Conservation (phyloP, 1,140 invertebrate genomes). For the Drosophila leontia region DNA sequence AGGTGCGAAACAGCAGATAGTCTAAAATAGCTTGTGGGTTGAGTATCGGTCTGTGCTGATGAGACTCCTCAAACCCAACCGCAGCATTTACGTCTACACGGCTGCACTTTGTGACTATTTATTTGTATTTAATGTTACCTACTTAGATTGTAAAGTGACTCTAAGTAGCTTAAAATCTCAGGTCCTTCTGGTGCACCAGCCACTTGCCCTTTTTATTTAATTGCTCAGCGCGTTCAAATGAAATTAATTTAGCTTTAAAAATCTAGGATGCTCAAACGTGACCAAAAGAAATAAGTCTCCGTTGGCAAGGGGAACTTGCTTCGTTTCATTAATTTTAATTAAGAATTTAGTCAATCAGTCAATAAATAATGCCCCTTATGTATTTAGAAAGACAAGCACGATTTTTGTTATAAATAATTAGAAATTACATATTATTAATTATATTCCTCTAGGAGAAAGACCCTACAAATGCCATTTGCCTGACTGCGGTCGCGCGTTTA, state of each 20-base stretch:
- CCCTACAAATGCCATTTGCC: conserved; percentile 98
- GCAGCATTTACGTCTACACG: conserved; percentile 35
- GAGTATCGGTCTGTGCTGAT: not conserved
- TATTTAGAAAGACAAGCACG: not conserved
- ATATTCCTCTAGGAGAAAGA: conserved; percentile 91
- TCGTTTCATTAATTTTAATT: conserved; percentile 48
- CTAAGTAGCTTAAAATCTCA: conserved; percentile 74
- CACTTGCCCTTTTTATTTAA: conserved; percentile 56
- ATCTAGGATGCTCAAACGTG: conserved; percentile 41
- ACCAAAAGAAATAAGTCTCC: conserved; percentile 10
- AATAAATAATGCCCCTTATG: conserved; percentile 52
- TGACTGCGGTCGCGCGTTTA: conserved; percentile 97
- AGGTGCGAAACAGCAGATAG: conserved; percentile 42
- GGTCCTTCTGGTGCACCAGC: conserved; percentile 43
- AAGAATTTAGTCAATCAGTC: conserved; percentile 66
- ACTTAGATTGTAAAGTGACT: conserved; percentile 55
- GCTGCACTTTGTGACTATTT: conserved; percentile 70
- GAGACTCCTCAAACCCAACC: conserved; percentile 9
- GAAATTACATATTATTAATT: conserved; percentile 73
- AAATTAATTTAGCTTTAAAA: conserved; percentile 71
- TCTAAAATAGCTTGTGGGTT: conserved; percentile 1
- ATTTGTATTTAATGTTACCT: conserved; percentile 66
- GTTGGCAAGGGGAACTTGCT: conserved; percentile 6
- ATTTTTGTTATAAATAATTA: not conserved
- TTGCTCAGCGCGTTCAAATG: conserved; percentile 69